A percentile compares a stretch with the other conserved stretches of the same genome.
These are phyloP conservation scores for Mus caroli DNA, from an alignment of 2,797 vertebrate species.

Conservation along the genomic window DNA sequence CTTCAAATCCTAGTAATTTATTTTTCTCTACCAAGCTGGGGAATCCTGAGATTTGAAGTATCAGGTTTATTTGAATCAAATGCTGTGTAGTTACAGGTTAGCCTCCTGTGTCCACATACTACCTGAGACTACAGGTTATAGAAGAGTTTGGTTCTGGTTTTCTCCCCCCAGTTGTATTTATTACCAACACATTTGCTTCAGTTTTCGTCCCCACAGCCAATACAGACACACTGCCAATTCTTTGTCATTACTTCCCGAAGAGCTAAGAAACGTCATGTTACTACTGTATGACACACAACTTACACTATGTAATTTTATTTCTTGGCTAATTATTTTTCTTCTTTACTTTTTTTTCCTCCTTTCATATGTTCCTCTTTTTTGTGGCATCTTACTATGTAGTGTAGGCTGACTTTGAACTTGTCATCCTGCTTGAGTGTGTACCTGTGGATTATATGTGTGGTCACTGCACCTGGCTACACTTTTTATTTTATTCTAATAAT, in stretches of 20 bases:
- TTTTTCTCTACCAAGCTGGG: slow-evolving; percentile 43
- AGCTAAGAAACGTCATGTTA: neutral
- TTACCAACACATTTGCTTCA: neutral
- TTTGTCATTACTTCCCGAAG: neutral
- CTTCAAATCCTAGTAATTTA: slow-evolving; percentile 19
- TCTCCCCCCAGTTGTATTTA: neutral
- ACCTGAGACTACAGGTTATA: neutral
- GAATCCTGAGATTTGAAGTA: slow-evolving; percentile 31
- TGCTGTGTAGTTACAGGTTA: neutral
- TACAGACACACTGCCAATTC: neutral
- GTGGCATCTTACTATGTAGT: neutral
- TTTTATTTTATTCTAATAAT: slow-evolving; percentile 41
- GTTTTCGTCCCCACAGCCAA: neutral
- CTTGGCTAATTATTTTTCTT: slow-evolving; percentile 14
- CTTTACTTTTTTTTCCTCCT: neutral
- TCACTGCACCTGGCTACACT: neutral
- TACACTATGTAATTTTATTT: neutral
- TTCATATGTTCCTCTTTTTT: neutral
- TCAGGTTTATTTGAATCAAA: slow-evolving; percentile 50
- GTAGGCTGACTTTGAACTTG: neutral
- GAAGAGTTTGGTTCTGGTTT: neutral
- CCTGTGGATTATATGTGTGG: neutral
- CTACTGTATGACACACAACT: neutral
- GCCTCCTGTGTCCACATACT: neutral
- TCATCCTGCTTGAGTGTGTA: neutral